A percentile compares a stretch with the other conserved stretches of the same genome.
These are phyloP conservation scores for Gobio occitaniae DNA, from an alignment of 2,797 vertebrate species.

Conservation along the genomic window DNA sequence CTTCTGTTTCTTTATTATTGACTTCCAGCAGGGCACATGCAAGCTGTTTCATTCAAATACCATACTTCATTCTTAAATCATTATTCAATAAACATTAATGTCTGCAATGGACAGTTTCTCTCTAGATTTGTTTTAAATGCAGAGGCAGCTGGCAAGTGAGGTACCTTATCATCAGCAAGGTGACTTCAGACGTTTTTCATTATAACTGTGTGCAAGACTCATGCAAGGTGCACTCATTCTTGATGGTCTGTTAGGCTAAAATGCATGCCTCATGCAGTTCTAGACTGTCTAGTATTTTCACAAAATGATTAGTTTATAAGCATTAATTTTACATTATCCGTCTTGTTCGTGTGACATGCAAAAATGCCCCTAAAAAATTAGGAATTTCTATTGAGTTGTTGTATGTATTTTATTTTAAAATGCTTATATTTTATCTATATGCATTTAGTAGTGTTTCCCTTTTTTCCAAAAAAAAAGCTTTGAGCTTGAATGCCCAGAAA, in stretches of 20 bases:
- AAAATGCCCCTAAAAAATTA: neutral
- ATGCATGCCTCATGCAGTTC: neutral
- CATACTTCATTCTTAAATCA: neutral
- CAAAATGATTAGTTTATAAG: neutral
- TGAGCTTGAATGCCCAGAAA: neutral
- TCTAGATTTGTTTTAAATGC: slow-evolving; percentile 6
- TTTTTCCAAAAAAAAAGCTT: neutral
- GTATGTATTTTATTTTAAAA: neutral
- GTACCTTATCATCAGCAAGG: neutral
- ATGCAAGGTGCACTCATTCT: neutral
- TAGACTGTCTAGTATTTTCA: neutral
- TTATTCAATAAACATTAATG: neutral
- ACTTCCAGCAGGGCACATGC: neutral
- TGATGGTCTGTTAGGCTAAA: neutral
- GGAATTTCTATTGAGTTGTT: neutral
- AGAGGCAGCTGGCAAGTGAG: neutral
- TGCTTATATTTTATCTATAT: neutral
- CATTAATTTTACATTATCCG: neutral
- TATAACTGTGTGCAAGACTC: neutral
- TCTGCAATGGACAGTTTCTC: neutral
- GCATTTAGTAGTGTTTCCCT: neutral
- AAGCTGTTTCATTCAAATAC: neutral
- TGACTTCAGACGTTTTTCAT: neutral
- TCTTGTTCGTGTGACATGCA: neutral
- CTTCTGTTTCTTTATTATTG: neutral